These are phyloP conservation scores for Capromys pilorides DNA, from an alignment of 2,797 vertebrate genomes.

Conservation along the genomic window DNA sequence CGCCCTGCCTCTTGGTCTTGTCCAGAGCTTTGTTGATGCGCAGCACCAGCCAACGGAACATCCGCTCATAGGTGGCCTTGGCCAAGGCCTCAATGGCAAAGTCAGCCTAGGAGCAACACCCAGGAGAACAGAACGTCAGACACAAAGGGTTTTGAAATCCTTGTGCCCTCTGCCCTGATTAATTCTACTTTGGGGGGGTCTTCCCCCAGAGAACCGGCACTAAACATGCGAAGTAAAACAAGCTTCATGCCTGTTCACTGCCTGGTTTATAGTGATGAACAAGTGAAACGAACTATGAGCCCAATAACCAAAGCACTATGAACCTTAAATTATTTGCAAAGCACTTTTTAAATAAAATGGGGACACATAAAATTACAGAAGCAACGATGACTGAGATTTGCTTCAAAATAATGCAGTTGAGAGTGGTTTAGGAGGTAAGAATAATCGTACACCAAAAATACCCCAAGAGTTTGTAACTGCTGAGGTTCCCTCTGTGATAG, in stretches of 20 bases:
- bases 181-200: background rate
- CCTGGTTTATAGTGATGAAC: background rate
- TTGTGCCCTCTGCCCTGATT: background rate
- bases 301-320: background rate
- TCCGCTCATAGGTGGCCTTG: conserved; percentile 97
- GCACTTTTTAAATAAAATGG: background rate
- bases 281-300: too few species aligned
- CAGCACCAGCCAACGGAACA: conserved; percentile 98
- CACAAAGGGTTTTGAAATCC: background rate
- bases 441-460: fast-evolving
- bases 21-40: conserved; percentile 98
- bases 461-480: background rate
- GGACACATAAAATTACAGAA: background rate
- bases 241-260: fast-evolving
- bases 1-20: conserved; percentile 97
- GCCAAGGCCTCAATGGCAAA: conserved; percentile 98
- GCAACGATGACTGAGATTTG: background rate
- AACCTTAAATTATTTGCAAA: background rate
- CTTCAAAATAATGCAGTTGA: background rate
- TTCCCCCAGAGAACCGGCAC: background rate
- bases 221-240: background rate
- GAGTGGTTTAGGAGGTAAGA: fast-evolving
- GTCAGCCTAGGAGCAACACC: conserved; percentile 89
- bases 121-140: background rate
- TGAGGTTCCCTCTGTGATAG: fast-evolving